Evolutionary conservation across 2,888 invertebrate species (phyloP), one percentile per base, ranked within the genome.

Genomic region (Brenthis daphne): DNA sequence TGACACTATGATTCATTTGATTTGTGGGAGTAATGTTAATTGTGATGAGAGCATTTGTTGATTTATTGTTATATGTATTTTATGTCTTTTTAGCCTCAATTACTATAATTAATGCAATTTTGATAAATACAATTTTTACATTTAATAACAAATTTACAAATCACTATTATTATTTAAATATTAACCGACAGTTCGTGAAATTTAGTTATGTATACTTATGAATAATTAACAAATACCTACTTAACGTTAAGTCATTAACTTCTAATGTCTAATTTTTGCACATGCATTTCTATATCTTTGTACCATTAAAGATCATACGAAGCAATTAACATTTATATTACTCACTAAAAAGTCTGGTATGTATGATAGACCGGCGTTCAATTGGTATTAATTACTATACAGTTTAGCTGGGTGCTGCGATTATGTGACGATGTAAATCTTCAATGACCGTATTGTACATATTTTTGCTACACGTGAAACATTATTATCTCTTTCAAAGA

Each of bases 1-100:
- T 77, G 83, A 76, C 79, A 81, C 86, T 80, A 82, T 73, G 65
- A 70, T 75, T 81, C 71, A 61, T 65, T 69, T 57, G 58, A 70
- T 78, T 76, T 68, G 71, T 70, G 76, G 79, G 84, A 86, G 33
- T 69, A 56, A 33, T 51, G 47, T 53, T 20, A 57, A 65, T 55
- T 55, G 54, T 47, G 37, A 47, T 47, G 63, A 63, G 63, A 43
- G 33, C 50, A 53, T 63, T 53, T 63, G 53, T 53, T 63, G 37
- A 63, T 63, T 63, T 63, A 63, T 13, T 43, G 13, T 63, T 63
- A 16, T 43, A 53, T 16, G 8, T 63, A 51, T 53, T 63, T 53
- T 53, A 37, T 50, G 50, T 16, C 13, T 51, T 53, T 51, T 61
- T 33, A 51, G 14, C 33, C 16, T 33, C 33, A 51, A 29, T 37